Evolutionary conservation across 2,113 vertebrate species (phyloP).

Genomic region (Rousettus leschenaultii): DNA sequence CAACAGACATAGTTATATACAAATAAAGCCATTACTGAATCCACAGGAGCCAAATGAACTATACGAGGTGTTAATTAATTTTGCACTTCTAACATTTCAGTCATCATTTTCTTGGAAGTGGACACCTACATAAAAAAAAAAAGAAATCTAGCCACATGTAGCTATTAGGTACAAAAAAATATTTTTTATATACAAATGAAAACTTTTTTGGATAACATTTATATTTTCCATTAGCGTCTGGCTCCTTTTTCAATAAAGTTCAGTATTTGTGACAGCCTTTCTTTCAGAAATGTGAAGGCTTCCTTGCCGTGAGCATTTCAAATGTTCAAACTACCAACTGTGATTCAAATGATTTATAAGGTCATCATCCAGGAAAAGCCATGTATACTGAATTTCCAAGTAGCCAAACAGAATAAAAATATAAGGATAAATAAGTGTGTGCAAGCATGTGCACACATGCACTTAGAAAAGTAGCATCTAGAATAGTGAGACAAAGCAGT

Average conservation of each 20-base stretch:
- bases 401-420: slow-evolving; percentile 54
- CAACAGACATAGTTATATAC: slow-evolving; percentile 73
- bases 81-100: slow-evolving; percentile 77
- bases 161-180: slow-evolving; percentile 46
- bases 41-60: slow-evolving; percentile 76
- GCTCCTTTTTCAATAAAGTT: slow-evolving; percentile 65
- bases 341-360: slow-evolving; percentile 71
- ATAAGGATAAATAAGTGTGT: not conserved
- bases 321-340: slow-evolving; percentile 65
- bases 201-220: slow-evolving; percentile 61
- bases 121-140: slow-evolving; percentile 64
- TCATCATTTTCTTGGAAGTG: slow-evolving; percentile 75
- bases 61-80: slow-evolving; percentile 83
- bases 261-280: slow-evolving; percentile 58
- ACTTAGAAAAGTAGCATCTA: not conserved
- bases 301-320: slow-evolving; percentile 58
- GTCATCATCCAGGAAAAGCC: slow-evolving; percentile 63
- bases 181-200: slow-evolving; percentile 49
- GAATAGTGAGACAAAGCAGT: slow-evolving; percentile 42
- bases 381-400: slow-evolving; percentile 16
- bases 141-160: slow-evolving; percentile 58
- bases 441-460: accelerated
- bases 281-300: slow-evolving; percentile 60
- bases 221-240: slow-evolving; percentile 67
- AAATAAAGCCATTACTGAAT: slow-evolving; percentile 80